Base-by-base conservation (phyloP, 2,888 invertebrate genomes). In the Spatulosminthurus flaviceps region DNA sequence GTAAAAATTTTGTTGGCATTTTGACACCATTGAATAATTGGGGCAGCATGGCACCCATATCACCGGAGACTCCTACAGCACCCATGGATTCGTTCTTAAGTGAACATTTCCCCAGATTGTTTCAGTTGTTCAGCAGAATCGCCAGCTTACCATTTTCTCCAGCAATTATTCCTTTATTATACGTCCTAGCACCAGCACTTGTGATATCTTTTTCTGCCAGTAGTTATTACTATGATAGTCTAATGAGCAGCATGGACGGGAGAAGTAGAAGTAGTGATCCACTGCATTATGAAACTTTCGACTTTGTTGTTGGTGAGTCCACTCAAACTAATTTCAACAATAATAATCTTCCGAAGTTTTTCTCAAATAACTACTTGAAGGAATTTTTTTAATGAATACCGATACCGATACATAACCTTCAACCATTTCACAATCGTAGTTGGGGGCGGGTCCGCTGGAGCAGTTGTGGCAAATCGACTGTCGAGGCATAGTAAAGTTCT, bases 221-320 rank as follows among this genome's bases (percentile, higher is more conserved):
- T 9, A 72, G 22, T 26, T 64, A 78, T 19, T 72, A 71, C 24
- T 22, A 1, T 0, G 66, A 66, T 66, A 34, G 64, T n/a, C 16
- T 76, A 13, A 43, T 28, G 9, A 51, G 64, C 13, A 34, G 26
- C 2, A 5, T 61, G 16, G 22, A 73, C 9, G 43, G 43, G 0
- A 72, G 61, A 24, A 66, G 43, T 64, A 11, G 13, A 24, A 66
- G 43, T 64, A 11, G 13, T 24, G 66, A 78, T 42, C 66, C 78
- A 1, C 11, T 42, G 9, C 26, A 73, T 66, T 78, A 73, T 24
- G 78, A 78, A 16, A 64, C 28, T 26, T 78, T 21, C 67, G 78
- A 78, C 42, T 78, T 78, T 42, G 66, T 78, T 66, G 72, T 78
- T 21, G 77, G 77, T 77, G 21, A 77, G 77, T n/a, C n/a, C n/a